Base-by-base conservation (phyloP, 1,140 invertebrate genomes). In the Zophobas morio region DNA sequence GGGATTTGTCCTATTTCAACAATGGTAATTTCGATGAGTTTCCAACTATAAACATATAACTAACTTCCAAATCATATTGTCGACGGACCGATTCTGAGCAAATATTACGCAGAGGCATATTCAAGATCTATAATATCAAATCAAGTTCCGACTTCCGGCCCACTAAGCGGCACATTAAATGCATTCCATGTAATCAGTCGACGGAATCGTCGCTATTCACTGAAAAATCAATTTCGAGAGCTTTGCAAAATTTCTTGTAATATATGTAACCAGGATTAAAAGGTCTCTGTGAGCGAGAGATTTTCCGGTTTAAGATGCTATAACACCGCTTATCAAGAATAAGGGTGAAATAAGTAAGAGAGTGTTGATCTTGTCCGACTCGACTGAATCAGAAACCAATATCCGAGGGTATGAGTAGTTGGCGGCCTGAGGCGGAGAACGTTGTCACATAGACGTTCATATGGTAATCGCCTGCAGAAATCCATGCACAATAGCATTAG, bases 301-400 rank as follows among this genome's bases (percentile, higher is more conserved):
- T 63, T 37, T 37, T 63, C 35, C 35, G 57, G 60, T 20, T 40
- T 66, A n/a, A 66, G 60, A 66, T 32, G 60, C 8, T 63, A 39
- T 6, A 39, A 66, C 60, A 66, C 75, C 75, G 70, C 66, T 74
- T 78, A 77, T 73, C 71, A 78, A 79, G 54, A 72, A 77, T 71
- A 74, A 78, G 75, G 75, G 78, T 77, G 74, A 80, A 75, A 75
- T 81, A 78, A 80, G 81, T 79, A 75, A 73, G 51, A 39, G 70
- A 80, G 83, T 85, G 85, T 85, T 85, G 85, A 86, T 86, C 84
- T 84, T 85, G 83, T 85, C 82, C 81, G 83, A 84, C 80, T 78
- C 80, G 82, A 83, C 81, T 84, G 83, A 86, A 85, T 85, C 84
- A 84, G 84, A 86, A 86, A 86, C 83, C 85, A 86, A 86, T 86